Base-by-base conservation (phyloP, 37 sponge, comb jelly and placozoan species). In the Cladorhizidae sp. region DNA sequence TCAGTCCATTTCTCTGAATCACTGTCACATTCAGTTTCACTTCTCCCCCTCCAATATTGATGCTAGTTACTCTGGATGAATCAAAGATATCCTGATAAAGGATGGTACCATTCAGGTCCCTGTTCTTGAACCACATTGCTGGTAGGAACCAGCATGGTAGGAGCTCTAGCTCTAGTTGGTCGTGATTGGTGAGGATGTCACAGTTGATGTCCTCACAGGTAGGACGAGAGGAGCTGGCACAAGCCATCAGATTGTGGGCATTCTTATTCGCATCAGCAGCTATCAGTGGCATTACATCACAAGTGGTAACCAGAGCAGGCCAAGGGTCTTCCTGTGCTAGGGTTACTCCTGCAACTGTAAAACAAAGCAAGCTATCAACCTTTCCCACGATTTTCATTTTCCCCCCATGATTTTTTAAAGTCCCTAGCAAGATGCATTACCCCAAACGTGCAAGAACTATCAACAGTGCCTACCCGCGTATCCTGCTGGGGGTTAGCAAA, bases 111-210 rank as follows among this genome's bases (percentile, higher is more conserved):
- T 42, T 72, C 26, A 72, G 41, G 40, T 31, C 73, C 9, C 73
- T 23, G 59, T n/a, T 57, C 57, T 57, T 75, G 58, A 75, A 22
- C 59, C 59, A 75, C 28, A 75, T 42, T 20, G 57, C 59, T 12
- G 59, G 58, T 57, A 57, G 38, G 39, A 57, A 22, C 75, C 75
- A 75, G 59, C 59, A 75, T n/a, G 73, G 75, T 29, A 75, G 59
- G 39, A 75, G 40, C 40, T 57, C 18, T 3, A 75, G 35, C 59
- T 75, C 75, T 7, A 75, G 58, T 59, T 72, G 73, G 31, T 72
- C 73, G 9, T 28, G 15, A 26, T 72, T 72, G 17, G 73, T 45
- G 9, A 45, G 39, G 7, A 72, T 29, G n/a, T 11, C 39, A 45
- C 73, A 72, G 52, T 41, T 50, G n/a, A 72, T 72, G 52, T 50